Percentiles rank a stretch among this genome's conserved stretches.
phyloP scores from a whole-genome alignment of 2,113 vertebrate species.

The Arizona elegans region DNA sequence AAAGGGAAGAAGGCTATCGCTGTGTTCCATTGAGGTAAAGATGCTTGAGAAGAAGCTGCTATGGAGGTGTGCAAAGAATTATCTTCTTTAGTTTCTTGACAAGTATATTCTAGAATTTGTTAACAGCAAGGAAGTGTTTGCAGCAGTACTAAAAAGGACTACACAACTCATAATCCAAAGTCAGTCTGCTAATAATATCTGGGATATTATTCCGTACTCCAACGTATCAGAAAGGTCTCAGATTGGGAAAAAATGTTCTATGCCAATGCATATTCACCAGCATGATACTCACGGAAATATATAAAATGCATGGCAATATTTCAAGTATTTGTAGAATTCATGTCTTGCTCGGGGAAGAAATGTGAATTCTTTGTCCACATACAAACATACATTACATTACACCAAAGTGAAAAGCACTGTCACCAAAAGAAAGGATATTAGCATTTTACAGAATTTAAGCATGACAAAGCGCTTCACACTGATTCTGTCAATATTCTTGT shows the following conservation, averaged over 20 bases:
- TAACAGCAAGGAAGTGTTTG: background rate
- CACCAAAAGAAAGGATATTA: background rate
- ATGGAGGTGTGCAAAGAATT: background rate
- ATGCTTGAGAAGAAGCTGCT: background rate
- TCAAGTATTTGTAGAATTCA: background rate
- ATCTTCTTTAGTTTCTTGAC: background rate
- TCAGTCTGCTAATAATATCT: background rate
- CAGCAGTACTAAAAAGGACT: background rate
- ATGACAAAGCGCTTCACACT: background rate
- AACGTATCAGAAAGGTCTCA: background rate
- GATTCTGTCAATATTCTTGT: background rate
- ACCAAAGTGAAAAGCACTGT: background rate
- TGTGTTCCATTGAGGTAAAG: background rate
- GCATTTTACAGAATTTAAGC: background rate
- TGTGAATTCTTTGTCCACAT: background rate
- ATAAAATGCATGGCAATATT: background rate
- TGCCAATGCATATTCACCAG: background rate
- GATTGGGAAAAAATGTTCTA: background rate
- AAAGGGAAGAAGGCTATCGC: background rate
- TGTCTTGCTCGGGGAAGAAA: background rate
- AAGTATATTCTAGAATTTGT: background rate
- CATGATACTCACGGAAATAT: background rate
- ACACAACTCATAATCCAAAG: background rate
- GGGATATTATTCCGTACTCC: background rate
- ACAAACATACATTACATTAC: too few relatives aligned